These are phyloP conservation scores for Drosophila mettleri DNA, from an alignment of 2,888 invertebrate species.

Conservation along the genomic window DNA sequence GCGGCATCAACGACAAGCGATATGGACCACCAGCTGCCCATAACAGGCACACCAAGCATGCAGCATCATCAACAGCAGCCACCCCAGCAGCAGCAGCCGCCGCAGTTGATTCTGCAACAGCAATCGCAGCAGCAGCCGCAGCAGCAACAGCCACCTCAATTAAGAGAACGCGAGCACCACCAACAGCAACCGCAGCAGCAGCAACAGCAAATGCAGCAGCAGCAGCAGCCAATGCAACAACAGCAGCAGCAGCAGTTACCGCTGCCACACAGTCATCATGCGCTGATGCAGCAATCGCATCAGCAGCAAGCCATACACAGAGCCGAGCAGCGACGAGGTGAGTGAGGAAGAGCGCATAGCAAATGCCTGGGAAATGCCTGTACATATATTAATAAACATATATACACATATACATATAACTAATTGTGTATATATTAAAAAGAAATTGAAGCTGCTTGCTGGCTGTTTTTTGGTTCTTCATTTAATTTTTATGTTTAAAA, in stretches of 20 bases:
- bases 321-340: constrained; percentile 73
- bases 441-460: constrained; percentile 33
- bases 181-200: constrained; percentile 47
- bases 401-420: constrained; percentile 5
- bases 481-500: neutral
- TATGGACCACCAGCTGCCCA: constrained; percentile 43
- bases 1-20: constrained; percentile 13
- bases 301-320: constrained; percentile 77
- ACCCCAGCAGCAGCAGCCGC: constrained; percentile 23
- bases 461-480: constrained; percentile 6
- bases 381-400: constrained; percentile 28
- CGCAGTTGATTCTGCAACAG: constrained; percentile 20
- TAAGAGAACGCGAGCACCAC: constrained; percentile 58
- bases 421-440: constrained; percentile 41
- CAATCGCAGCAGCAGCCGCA: constrained; percentile 35
- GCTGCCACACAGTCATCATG: constrained; percentile 71
- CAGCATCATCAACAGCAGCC: constrained; percentile 36
- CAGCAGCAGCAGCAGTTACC: constrained; percentile 49
- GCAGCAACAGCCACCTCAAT: constrained; percentile 50
- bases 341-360: constrained; percentile 34
- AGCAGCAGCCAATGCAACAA: constrained; percentile 11
- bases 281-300: constrained; percentile 75
- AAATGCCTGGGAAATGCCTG: constrained; percentile 32
- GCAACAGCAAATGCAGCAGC: constrained; percentile 36
- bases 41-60: constrained; percentile 38